A percentile compares a stretch with the other conserved stretches of the same genome.
phyloP scores from a whole-genome alignment of 1,140 invertebrate genomes.

The Laupala kohalensis region DNA sequence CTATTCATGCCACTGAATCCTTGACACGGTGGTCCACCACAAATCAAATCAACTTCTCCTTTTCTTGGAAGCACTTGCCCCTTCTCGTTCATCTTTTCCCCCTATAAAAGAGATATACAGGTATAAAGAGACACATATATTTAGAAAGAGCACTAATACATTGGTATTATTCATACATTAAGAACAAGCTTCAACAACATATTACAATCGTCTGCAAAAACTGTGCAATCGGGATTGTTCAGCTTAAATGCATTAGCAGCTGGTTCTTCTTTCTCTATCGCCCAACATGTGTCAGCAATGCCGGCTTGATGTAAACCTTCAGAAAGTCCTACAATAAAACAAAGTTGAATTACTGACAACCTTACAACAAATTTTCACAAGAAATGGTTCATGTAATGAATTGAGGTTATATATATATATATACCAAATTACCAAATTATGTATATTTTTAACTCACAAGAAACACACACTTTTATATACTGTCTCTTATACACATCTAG shows the following conservation, averaged over 20 bases:
- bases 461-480: too few relatives aligned
- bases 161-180: too few relatives aligned
- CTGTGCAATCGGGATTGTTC: conserved; percentile 59
- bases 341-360: background rate
- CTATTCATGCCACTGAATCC: conserved; percentile 85
- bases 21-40: conserved; percentile 84
- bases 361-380: too few relatives aligned
- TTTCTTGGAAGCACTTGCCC: conserved; percentile 56
- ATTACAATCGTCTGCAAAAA: conserved; percentile 76
- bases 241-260: conserved; percentile 67
- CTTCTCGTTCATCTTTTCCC: conserved; percentile 33
- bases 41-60: conserved; percentile 72
- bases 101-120: conserved; percentile 28
- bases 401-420: too few relatives aligned
- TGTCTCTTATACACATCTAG: too few relatives aligned
- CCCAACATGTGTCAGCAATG: conserved; percentile 58
- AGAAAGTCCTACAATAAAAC: conserved; percentile 33
- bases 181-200: conserved; percentile 50
- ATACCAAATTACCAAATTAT: too few relatives aligned
- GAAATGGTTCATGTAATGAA: too few relatives aligned
- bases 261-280: conserved; percentile 64
- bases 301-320: conserved; percentile 57
- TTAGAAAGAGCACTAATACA: too few relatives aligned
- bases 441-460: too few relatives aligned
- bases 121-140: too few relatives aligned